Conservation (phyloP, 1,140 invertebrate species). For the Epicauta chinensis region DNA sequence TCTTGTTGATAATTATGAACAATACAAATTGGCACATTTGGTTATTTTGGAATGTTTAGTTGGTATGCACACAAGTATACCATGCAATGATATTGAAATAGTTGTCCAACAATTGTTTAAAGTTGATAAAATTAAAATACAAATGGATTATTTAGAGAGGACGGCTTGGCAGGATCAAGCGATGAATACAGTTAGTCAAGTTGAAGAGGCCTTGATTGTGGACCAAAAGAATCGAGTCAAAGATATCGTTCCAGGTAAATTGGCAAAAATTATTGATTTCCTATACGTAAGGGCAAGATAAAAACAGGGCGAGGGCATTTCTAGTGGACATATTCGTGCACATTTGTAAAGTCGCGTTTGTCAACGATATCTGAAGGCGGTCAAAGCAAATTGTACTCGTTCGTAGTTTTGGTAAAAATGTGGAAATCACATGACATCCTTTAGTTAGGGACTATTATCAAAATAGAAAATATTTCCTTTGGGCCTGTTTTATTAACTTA, state of each 20-base stretch:
- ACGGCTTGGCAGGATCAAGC: slow-evolving; percentile 29
- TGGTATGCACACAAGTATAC: slow-evolving; percentile 24
- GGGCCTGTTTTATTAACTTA: too few species aligned
- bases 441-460: too few species aligned
- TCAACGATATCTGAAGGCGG: too few species aligned
- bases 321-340: too few species aligned
- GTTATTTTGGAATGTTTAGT: slow-evolving; percentile 33
- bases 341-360: too few species aligned
- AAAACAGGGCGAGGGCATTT: too few species aligned
- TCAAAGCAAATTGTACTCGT: too few species aligned
- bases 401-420: too few species aligned
- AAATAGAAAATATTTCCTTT: too few species aligned
- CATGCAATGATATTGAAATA: slow-evolving; percentile 25
- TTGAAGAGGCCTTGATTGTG: neutral
- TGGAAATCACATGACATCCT: too few species aligned
- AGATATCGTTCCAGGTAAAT: slow-evolving; percentile 25
- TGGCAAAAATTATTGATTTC: too few species aligned
- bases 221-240: slow-evolving; percentile 23
- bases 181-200: slow-evolving; percentile 8
- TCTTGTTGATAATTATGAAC: slow-evolving; percentile 59
- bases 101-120: slow-evolving; percentile 1
- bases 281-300: too few species aligned
- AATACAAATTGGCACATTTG: slow-evolving; percentile 39
- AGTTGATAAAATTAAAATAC: neutral
- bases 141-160: slow-evolving; percentile 26